Evolutionary conservation across 2,888 invertebrate species (phyloP).

Genomic region (Mimachlamys varia): DNA sequence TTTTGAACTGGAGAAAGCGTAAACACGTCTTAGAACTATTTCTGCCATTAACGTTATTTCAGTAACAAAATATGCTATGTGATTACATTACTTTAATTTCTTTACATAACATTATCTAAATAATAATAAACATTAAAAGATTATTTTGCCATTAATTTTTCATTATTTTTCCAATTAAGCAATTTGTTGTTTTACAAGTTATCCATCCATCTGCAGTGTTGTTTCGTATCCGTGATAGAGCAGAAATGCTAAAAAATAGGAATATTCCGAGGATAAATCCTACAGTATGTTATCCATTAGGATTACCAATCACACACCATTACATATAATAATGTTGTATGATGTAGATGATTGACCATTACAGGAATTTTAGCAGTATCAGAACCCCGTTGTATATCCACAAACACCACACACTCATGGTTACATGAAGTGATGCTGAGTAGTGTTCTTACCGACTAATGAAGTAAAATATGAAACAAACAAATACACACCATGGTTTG

Average conservation of each 20-base stretch:
- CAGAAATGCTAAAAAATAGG: too few species aligned
- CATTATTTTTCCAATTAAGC: too few species aligned
- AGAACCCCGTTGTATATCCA: neutral
- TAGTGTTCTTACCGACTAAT: constrained; percentile 23
- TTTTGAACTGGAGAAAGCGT: neutral
- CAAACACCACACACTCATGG: neutral
- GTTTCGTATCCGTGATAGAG: too few species aligned
- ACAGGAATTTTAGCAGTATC: neutral
- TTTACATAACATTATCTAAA: neutral
- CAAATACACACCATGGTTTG: constrained; percentile 7
- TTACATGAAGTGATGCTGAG: constrained; percentile 31
- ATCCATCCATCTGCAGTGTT: neutral
- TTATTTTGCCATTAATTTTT: neutral
- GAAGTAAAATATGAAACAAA: constrained; percentile 28
- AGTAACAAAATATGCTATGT: neutral
- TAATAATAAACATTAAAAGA: neutral
- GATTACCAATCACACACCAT: neutral
- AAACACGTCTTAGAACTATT: neutral
- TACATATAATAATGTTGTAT: neutral
- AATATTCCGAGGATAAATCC: too few species aligned
- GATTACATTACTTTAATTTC: neutral
- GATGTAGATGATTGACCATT: too few species aligned
- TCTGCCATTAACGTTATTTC: neutral
- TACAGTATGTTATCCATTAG: neutral
- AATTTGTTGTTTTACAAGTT: neutral